phyloP scores from a whole-genome alignment of 2,113 vertebrate genomes.

The Cathartes aura region DNA sequence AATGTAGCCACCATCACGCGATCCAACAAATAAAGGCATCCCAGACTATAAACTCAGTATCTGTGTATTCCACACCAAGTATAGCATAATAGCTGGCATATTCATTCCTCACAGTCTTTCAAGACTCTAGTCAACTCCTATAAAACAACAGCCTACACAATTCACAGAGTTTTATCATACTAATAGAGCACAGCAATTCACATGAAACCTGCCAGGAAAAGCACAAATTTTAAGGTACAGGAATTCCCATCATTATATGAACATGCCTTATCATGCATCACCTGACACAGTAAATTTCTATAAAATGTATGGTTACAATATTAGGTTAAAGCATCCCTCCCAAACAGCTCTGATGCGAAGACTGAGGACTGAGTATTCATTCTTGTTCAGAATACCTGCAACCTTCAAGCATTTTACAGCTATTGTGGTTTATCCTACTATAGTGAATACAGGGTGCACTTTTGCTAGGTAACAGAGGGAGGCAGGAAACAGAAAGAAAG shows the following conservation, averaged over 20 bases:
- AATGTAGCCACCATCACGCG: neutral
- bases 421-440: neutral
- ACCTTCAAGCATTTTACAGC: neutral
- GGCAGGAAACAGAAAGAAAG: neutral
- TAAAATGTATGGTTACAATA: neutral
- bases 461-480: neutral
- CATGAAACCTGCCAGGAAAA: neutral
- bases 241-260: neutral
- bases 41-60: neutral
- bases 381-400: neutral
- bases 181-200: neutral
- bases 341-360: neutral
- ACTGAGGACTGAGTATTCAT: neutral
- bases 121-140: neutral
- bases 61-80: neutral
- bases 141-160: neutral
- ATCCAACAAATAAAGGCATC: neutral
- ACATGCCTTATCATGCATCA: neutral
- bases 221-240: neutral
- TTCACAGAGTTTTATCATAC: neutral
- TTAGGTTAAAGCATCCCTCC: neutral
- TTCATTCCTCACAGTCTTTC: neutral
- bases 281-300: neutral
- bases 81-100: neutral
- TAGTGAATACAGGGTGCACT: rapidly evolving